phyloP scores from a whole-genome alignment of 2,113 vertebrate genomes.

The Apteryx owenii region DNA sequence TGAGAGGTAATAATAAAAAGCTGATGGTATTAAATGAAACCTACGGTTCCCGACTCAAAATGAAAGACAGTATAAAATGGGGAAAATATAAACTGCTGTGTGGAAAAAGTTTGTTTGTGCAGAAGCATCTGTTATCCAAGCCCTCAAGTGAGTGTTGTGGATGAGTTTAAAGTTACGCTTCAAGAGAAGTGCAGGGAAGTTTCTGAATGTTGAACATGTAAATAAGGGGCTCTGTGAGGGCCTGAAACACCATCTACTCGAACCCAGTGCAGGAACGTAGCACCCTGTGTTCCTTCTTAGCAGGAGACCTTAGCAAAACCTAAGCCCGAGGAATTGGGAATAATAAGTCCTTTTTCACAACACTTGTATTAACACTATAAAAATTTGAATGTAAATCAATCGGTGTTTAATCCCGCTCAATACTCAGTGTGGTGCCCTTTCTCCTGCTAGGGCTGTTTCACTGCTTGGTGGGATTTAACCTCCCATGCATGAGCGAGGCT shows the following conservation, averaged over 20 bases:
- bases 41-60: neutral
- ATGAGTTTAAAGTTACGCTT: neutral
- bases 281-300: neutral
- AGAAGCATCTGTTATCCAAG: neutral
- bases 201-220: neutral
- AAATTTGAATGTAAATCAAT: neutral
- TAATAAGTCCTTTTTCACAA: neutral
- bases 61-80: neutral
- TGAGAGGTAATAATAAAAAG: neutral
- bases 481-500: neutral
- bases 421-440: neutral
- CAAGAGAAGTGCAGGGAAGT: neutral
- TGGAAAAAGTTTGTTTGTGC: neutral
- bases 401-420: neutral
- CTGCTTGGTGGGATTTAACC: neutral
- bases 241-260: neutral
- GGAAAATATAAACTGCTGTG: neutral
- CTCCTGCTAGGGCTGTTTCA: neutral
- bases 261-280: neutral
- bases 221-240: neutral
- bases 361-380: neutral
- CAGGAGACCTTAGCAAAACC: neutral
- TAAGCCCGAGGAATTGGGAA: neutral
- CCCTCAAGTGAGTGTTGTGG: neutral
- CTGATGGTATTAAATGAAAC: neutral